Conservation (phyloP, 2,797 vertebrate genomes). For the Pipistrellus kuhlii region DNA sequence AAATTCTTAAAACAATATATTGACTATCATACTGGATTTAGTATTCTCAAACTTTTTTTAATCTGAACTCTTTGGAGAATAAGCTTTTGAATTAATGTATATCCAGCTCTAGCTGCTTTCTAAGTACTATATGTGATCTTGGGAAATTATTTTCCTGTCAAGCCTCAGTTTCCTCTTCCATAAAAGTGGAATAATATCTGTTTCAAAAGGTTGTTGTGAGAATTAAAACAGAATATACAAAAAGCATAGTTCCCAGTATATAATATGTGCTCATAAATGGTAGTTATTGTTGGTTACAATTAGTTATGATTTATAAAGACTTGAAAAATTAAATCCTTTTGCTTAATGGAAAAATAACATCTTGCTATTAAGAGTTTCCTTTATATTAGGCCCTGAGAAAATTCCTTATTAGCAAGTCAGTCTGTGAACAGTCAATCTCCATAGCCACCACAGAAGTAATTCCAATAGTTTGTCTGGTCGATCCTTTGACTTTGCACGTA, state of each 20-base stretch:
- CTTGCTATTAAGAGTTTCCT: constrained; percentile 42
- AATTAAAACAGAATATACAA: constrained; percentile 43
- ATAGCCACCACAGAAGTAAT: constrained; percentile 34
- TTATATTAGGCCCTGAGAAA: not conserved
- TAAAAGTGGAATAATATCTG: not conserved
- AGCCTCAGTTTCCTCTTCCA: constrained; percentile 8
- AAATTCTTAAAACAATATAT: constrained; percentile 54
- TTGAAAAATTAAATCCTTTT: constrained; percentile 28
- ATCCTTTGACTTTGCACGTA: constrained; percentile 24
- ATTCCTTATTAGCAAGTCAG: constrained; percentile 31
- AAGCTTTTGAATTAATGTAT: constrained; percentile 28
- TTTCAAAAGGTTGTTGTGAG: constrained; percentile 3
- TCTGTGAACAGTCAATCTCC: constrained; percentile 13
- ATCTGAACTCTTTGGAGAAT: not conserved
- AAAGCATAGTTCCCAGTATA: constrained; percentile 37
- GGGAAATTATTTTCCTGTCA: constrained; percentile 37
- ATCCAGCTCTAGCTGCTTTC: constrained; percentile 27
- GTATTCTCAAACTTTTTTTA: constrained; percentile 28
- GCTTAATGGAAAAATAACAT: constrained; percentile 32
- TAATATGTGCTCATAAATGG: not conserved
- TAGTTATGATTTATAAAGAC: constrained; percentile 31
- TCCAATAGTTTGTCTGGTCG: not conserved
- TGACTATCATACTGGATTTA: not conserved
- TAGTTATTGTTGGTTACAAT: not conserved
- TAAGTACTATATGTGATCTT: not conserved